phyloP scores from a whole-genome alignment of 2,888 invertebrate species.

The Pollenia labialis region DNA sequence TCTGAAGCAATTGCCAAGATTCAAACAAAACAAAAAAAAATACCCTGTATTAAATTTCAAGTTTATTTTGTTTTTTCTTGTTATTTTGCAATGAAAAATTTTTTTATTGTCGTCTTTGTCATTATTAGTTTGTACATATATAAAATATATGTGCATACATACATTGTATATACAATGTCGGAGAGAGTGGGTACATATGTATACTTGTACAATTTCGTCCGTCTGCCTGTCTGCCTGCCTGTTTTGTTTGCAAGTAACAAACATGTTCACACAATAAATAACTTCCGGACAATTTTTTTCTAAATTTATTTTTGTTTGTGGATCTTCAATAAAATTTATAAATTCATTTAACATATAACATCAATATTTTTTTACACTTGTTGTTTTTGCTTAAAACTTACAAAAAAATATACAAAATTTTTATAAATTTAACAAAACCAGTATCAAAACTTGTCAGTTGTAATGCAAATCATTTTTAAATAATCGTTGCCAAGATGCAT shows the following conservation, averaged over 20 bases:
- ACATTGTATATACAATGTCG: neutral
- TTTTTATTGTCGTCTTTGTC: conserved; percentile 42
- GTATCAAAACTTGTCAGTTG: conserved; percentile 36
- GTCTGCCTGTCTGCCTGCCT: conserved; percentile 23
- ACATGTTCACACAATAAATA: conserved; percentile 73
- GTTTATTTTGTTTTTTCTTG: conserved; percentile 28
- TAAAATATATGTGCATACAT: too few relatives aligned
- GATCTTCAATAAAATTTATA: conserved; percentile 55
- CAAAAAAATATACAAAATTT: conserved; percentile 10
- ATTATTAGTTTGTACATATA: neutral
- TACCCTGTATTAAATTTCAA: conserved; percentile 36
- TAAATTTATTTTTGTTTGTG: conserved; percentile 31
- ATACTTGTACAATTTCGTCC: neutral
- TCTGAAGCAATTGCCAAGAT: conserved; percentile 26
- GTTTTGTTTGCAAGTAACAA: conserved; percentile 55
- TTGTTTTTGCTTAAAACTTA: conserved; percentile 28
- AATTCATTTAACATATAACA: conserved; percentile 34
- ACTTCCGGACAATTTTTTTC: conserved; percentile 67
- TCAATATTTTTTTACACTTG: conserved; percentile 5
- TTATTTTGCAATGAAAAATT: conserved; percentile 27
- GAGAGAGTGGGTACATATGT: neutral
- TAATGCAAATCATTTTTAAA: conserved; percentile 24
- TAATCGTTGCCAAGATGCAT: conserved; percentile 26
- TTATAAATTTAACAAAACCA: conserved; percentile 21
- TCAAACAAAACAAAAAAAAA: conserved; percentile 5